Percentiles rank a stretch among this genome's conserved stretches.
Conservation (phyloP, 2,797 vertebrate genomes). For the Dicrostonyx torquatus region DNA sequence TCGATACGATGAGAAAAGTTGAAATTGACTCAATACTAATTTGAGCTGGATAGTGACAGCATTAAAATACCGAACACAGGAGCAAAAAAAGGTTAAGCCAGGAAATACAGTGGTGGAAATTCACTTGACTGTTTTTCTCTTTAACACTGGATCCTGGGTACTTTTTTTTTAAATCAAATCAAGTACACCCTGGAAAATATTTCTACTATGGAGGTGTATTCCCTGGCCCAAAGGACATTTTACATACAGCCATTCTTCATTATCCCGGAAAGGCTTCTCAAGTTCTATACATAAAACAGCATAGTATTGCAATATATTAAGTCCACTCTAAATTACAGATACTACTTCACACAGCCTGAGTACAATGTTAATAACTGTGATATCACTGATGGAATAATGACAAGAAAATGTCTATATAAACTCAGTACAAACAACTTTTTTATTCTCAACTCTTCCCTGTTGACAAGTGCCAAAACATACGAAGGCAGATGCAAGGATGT, state of each 20-base stretch:
- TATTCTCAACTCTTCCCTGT: neutral
- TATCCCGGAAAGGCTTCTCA: neutral
- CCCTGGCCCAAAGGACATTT: neutral
- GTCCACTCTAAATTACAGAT: neutral
- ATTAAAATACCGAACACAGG: neutral
- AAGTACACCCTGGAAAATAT: neutral
- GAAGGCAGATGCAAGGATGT: neutral
- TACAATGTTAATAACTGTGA: neutral
- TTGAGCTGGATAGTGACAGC: neutral
- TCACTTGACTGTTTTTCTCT: neutral
- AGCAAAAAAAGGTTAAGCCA: neutral
- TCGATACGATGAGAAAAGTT: neutral
- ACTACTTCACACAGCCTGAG: neutral
- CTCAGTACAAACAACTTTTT: neutral
- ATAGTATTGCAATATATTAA: neutral
- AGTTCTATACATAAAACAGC: neutral
- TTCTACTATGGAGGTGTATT: neutral
- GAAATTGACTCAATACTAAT: neutral
- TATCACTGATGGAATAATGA: neutral
- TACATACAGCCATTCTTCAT: neutral
- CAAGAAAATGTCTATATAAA: neutral
- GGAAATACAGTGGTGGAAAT: neutral
- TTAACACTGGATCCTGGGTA: neutral
- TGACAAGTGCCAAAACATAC: neutral
- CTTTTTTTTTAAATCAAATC: neutral